Evolutionary conservation across 1,140 invertebrate genomes (phyloP).

Genomic region (Tenebrio molitor): DNA sequence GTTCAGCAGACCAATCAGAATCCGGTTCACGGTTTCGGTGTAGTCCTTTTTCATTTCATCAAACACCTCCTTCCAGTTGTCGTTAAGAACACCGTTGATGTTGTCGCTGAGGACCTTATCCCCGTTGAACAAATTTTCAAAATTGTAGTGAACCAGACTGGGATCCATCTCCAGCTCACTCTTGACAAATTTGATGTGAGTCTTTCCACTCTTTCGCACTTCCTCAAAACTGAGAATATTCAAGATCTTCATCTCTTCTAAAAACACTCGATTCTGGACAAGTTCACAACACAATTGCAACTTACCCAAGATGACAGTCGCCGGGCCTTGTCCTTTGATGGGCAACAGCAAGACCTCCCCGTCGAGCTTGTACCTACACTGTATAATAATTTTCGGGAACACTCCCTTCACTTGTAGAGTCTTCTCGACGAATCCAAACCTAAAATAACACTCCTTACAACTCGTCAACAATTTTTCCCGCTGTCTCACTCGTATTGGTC

Average conservation of each 20-base stretch:
- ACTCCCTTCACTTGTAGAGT: not conserved
- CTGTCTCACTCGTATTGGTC: not conserved
- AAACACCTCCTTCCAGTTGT: not conserved
- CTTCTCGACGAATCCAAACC: not conserved
- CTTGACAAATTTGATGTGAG: not conserved
- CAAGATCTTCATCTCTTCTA: not conserved
- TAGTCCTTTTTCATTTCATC: not conserved
- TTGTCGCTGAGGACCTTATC: no score
- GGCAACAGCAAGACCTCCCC: slow-evolving; percentile 45
- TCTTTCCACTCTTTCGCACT: not conserved
- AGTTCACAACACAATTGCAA: not conserved
- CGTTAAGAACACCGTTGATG: not conserved
- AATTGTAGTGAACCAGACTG: not conserved
- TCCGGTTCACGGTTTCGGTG: not conserved
- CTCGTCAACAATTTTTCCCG: not conserved
- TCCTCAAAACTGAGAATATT: not conserved
- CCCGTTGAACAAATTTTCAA: no score
- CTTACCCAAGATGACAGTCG: not conserved
- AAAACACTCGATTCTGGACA: not conserved
- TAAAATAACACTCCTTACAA: not conserved
- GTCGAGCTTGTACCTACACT: not conserved
- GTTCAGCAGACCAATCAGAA: no score
- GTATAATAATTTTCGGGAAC: not conserved
- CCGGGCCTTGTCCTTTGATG: slow-evolving; percentile 46
- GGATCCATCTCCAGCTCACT: not conserved